Percentiles rank a stretch among this genome's conserved stretches.
Evolutionary conservation across 2,113 vertebrate species (phyloP).

Genomic region (Thinocorus orbignyianus): DNA sequence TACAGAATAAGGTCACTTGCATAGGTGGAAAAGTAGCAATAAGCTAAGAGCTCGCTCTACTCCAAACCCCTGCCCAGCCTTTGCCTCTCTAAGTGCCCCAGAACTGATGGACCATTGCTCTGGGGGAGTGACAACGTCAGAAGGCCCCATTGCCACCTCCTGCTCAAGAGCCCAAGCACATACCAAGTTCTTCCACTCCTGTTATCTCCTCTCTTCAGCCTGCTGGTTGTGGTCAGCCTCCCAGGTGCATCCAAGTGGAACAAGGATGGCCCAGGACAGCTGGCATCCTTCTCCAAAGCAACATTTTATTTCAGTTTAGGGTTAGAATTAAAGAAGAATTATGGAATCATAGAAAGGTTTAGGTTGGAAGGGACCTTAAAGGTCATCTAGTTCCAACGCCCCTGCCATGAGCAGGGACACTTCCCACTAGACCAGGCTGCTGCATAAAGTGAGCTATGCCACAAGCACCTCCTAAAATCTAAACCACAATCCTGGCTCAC

Average conservation of each 20-base stretch:
- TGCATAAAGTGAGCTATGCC: not conserved
- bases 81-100: not conserved
- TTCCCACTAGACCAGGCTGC: too few species aligned
- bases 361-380: too few species aligned
- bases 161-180: not conserved
- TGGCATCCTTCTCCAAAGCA: not conserved
- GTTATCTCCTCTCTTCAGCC: not conserved
- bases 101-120: accelerated
- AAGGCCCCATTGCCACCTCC: not conserved
- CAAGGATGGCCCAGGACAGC: accelerated
- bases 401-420: too few species aligned
- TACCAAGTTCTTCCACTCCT: not conserved
- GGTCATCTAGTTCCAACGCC: too few species aligned
- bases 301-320: too few species aligned
- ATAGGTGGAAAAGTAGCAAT: not conserved
- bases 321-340: too few species aligned
- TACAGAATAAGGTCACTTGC: not conserved
- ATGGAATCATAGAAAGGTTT: too few species aligned
- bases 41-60: not conserved
- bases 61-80: not conserved
- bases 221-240: not conserved
- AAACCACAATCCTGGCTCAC: not conserved
- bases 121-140: not conserved
- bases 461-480: not conserved
- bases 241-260: not conserved